Conservation (phyloP, 2,888 invertebrate genomes). For the Neoaliturus tenellus region DNA sequence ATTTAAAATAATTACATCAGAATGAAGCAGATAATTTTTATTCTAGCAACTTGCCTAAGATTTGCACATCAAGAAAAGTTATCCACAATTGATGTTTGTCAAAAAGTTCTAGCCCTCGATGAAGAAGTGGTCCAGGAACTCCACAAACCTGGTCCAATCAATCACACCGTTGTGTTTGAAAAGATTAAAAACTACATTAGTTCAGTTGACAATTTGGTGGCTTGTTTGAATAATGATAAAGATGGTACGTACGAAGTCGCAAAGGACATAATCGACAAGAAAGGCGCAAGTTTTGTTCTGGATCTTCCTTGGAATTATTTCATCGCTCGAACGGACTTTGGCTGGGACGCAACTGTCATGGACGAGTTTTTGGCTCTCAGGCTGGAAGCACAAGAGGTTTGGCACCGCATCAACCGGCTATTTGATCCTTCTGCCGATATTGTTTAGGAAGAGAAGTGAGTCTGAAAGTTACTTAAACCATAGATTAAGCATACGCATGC, state of each 20-base stretch:
- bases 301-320: conserved; percentile 12
- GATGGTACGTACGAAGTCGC: neutral
- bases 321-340: neutral
- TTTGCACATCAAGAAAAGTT: neutral
- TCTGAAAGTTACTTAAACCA: too few species aligned
- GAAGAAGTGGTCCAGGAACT: conserved; percentile 2
- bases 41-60: neutral
- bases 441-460: too few species aligned
- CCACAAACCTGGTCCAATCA: neutral
- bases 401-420: neutral
- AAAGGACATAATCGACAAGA: conserved; percentile 13
- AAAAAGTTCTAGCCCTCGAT: neutral
- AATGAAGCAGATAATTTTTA: neutral
- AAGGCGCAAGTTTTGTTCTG: neutral
- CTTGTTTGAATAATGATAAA: neutral
- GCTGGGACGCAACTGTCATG: neutral
- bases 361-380: neutral
- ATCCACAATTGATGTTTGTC: neutral
- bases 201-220: neutral
- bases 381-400: neutral
- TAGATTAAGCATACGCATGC: too few species aligned
- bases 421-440: conserved; percentile 1
- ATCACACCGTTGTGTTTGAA: neutral
- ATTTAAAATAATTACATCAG: neutral
- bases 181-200: neutral